Conservation (phyloP, 2,113 vertebrate genomes). For the Hemiprocne comata region DNA sequence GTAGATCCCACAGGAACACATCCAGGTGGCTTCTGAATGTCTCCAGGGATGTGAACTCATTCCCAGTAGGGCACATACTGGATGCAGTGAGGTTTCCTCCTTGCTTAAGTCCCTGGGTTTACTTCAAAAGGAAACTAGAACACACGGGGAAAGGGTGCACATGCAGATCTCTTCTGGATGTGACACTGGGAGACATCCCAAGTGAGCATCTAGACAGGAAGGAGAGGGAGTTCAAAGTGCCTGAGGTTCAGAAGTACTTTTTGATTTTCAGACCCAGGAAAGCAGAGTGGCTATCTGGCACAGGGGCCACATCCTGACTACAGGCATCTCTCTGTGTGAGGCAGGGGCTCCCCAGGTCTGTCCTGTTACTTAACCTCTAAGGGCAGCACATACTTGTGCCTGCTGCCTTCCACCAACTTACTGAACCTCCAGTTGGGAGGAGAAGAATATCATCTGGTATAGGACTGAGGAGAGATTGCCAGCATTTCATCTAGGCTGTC, state of each 20-base stretch:
- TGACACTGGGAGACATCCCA: neutral
- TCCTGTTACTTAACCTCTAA: neutral
- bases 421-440: neutral
- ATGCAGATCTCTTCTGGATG: neutral
- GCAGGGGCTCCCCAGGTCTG: neutral
- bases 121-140: neutral
- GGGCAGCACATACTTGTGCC: neutral
- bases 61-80: accelerated
- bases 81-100: neutral
- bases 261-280: neutral
- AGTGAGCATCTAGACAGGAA: neutral
- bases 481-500: neutral
- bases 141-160: neutral
- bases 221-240: neutral
- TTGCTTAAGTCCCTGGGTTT: neutral
- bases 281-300: neutral
- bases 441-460: neutral
- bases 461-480: neutral
- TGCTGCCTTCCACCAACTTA: neutral
- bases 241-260: neutral
- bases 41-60: neutral
- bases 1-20: no score
- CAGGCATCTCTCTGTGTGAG: neutral
- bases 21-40: no score
- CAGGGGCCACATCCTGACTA: neutral